phyloP scores from a whole-genome alignment of 1,140 invertebrate genomes.

The Copidosoma floridanum region DNA sequence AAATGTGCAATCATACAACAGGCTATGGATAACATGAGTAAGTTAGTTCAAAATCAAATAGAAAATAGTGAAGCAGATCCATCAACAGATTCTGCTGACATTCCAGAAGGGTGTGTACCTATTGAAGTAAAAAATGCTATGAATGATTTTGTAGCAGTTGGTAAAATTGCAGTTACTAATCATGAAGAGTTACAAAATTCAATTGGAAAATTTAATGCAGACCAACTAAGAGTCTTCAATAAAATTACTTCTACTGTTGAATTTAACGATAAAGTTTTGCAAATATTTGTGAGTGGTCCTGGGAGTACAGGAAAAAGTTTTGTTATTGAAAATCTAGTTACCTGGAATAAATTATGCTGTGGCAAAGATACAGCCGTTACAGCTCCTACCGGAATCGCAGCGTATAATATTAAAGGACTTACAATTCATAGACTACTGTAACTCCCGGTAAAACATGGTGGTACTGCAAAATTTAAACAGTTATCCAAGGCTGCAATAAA shows the following conservation, averaged over 20 bases:
- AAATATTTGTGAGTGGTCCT: slow-evolving; percentile 26
- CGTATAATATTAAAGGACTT: slow-evolving; percentile 31
- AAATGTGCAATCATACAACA: neutral
- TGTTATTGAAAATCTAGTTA: slow-evolving; percentile 27
- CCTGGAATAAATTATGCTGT: slow-evolving; percentile 24
- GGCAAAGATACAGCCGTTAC: slow-evolving; percentile 29
- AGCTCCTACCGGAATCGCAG: slow-evolving; percentile 33
- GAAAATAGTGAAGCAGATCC: neutral
- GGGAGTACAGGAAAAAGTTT: slow-evolving; percentile 34
- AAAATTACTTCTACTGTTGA: neutral
- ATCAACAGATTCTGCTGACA: neutral
- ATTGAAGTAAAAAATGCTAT: slow-evolving; percentile 2
- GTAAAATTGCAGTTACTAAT: neutral
- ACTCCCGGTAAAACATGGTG: slow-evolving; percentile 29
- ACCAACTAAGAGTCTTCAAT: slow-evolving; percentile 7
- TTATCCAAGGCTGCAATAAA: slow-evolving; percentile 23
- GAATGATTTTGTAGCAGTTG: slow-evolving; percentile 1
- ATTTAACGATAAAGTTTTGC: slow-evolving; percentile 5
- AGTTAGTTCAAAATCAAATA: slow-evolving; percentile 2
- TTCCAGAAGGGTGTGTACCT: neutral
- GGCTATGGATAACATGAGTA: neutral
- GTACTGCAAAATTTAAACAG: slow-evolving; percentile 26
- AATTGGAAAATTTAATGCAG: slow-evolving; percentile 4
- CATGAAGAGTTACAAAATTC: neutral
- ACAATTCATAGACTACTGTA: slow-evolving; percentile 33